Evolutionary conservation across 2,888 invertebrate species (phyloP).

Genomic region (Cetonia aurata): DNA sequence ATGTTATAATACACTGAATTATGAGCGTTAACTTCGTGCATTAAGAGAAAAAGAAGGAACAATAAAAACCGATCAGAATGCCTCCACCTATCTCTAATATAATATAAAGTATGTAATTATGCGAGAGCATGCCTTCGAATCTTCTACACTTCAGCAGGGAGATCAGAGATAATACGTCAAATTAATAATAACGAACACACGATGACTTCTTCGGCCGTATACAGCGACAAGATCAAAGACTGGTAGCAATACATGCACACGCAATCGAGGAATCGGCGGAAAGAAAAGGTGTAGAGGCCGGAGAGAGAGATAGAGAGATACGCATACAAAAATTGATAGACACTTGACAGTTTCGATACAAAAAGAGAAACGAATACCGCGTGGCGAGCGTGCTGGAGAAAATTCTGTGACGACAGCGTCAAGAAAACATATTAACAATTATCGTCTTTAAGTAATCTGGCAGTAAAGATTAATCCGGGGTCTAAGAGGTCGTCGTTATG

Average conservation of each 20-base stretch:
- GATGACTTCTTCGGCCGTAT: slow-evolving; percentile 32
- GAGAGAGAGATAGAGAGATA: slow-evolving; percentile 14
- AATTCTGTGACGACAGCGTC: slow-evolving; percentile 2
- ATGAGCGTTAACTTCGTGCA: slow-evolving; percentile 32
- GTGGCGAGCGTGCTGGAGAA: slow-evolving; percentile 1
- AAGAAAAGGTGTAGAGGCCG: not conserved
- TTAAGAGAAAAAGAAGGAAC: slow-evolving; percentile 25
- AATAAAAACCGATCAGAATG: slow-evolving; percentile 24
- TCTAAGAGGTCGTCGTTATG: slow-evolving; percentile 8
- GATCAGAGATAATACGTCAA: slow-evolving; percentile 38
- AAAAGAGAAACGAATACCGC: slow-evolving; percentile 18
- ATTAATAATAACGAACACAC: slow-evolving; percentile 40
- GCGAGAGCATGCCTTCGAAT: slow-evolving; percentile 34
- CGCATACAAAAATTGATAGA: slow-evolving; percentile 29
- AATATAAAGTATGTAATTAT: slow-evolving; percentile 37
- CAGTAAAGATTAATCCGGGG: slow-evolving; percentile 14
- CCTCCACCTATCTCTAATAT: slow-evolving; percentile 39
- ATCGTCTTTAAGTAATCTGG: slow-evolving; percentile 14
- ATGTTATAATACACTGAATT: slow-evolving; percentile 38
- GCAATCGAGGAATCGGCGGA: not conserved
- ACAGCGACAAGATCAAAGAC: slow-evolving; percentile 38
- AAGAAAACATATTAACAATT: slow-evolving; percentile 38
- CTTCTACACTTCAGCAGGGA: slow-evolving; percentile 34
- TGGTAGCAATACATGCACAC: slow-evolving; percentile 35
- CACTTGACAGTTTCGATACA: slow-evolving; percentile 32